phyloP scores from a whole-genome alignment of 2,797 vertebrate species.

The Taenioides sp. region DNA sequence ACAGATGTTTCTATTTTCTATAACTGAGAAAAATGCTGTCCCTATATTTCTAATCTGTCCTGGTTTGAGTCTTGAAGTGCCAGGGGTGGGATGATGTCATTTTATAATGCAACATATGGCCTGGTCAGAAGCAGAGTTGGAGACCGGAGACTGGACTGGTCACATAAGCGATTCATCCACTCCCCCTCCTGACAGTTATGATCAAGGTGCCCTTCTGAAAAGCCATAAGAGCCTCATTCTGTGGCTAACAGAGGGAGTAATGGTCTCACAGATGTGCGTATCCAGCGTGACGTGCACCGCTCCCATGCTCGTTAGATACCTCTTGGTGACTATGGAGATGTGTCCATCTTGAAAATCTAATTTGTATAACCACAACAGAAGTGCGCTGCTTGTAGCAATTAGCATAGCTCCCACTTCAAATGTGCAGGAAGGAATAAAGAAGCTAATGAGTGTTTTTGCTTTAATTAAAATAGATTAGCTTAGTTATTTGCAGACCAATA shows the following conservation, averaged over 20 bases:
- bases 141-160: not conserved
- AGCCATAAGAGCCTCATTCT: conserved; percentile 15
- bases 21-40: not conserved
- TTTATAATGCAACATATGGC: not conserved
- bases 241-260: conserved; percentile 2
- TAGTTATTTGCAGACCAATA: conserved; percentile 11
- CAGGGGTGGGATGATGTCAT: conserved; percentile 5
- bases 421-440: conserved; percentile 18
- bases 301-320: conserved; percentile 2
- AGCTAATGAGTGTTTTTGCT: conserved; percentile 29
- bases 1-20: too few relatives aligned
- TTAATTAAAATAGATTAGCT: conserved; percentile 45
- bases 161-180: conserved; percentile 15
- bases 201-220: conserved; percentile 29
- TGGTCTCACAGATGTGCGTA: conserved; percentile 2
- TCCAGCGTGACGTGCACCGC: conserved; percentile 7
- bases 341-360: conserved; percentile 22
- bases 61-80: not conserved
- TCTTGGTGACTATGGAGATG: conserved; percentile 17
- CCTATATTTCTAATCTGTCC: not conserved
- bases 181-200: not conserved
- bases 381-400: conserved; percentile 20
- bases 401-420: conserved; percentile 19
- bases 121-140: not conserved
- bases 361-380: conserved; percentile 29